phyloP scores from a whole-genome alignment of 2,888 invertebrate species.

The Auanema sp. region DNA sequence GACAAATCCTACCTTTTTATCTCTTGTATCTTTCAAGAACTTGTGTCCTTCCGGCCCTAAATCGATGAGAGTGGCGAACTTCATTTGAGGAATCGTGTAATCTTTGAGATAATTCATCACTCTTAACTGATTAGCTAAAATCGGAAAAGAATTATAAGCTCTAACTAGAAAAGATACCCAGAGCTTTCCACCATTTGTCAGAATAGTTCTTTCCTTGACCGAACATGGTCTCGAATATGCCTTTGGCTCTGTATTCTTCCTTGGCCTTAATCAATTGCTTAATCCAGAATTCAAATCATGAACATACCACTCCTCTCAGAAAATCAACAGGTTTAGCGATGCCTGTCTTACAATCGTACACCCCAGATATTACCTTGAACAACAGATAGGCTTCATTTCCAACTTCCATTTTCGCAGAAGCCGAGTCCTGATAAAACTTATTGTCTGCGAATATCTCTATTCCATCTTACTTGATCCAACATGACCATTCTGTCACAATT shows the following conservation, averaged over 20 bases:
- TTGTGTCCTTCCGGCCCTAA: no score
- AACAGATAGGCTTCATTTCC: slow-evolving; percentile 33
- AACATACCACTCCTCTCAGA: slow-evolving; percentile 40
- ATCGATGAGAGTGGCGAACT: no score
- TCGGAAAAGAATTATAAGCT: no score
- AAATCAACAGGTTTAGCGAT: slow-evolving; percentile 46
- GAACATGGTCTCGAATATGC: slow-evolving; percentile 19
- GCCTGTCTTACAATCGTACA: slow-evolving; percentile 42
- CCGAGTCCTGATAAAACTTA: background rate
- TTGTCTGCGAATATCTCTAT: background rate
- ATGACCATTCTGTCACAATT: slow-evolving; percentile 33
- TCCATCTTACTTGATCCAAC: background rate
- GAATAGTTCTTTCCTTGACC: slow-evolving; percentile 26
- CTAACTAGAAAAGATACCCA: slow-evolving; percentile 3
- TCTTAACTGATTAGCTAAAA: no score
- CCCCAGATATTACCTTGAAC: slow-evolving; percentile 31
- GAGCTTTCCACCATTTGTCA: slow-evolving; percentile 36
- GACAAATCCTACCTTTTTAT: no score
- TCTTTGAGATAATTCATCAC: no score
- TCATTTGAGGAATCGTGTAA: no score
- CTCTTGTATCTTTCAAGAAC: no score
- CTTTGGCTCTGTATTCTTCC: slow-evolving; percentile 26
- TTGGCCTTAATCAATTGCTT: slow-evolving; percentile 26
- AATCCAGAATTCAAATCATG: background rate
- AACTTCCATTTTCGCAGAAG: slow-evolving; percentile 24